A percentile compares a stretch with the other conserved stretches of the same genome.
Conservation (phyloP, 2,797 vertebrate species). For the Chlorospingus semifuscus region DNA sequence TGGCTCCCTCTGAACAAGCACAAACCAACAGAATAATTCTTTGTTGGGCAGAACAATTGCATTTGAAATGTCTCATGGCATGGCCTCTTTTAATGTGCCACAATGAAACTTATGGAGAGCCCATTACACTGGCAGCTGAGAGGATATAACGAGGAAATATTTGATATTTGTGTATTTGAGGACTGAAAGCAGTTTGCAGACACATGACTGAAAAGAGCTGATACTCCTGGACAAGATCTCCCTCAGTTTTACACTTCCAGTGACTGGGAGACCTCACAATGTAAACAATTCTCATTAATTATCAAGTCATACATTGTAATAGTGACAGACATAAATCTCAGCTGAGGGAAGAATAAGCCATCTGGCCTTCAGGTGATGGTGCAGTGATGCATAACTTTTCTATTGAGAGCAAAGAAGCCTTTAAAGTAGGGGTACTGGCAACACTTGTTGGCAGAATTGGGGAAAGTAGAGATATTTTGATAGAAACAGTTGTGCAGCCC, state of each 20-base stretch:
- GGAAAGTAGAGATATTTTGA: background rate
- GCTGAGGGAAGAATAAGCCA: background rate
- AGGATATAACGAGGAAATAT: background rate
- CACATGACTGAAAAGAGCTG: fast-evolving
- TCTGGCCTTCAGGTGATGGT: background rate
- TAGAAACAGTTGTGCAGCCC: background rate
- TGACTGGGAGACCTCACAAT: background rate
- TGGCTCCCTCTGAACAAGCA: background rate
- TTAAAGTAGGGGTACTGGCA: background rate
- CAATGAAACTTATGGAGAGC: background rate
- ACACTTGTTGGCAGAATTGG: background rate
- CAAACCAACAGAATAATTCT: background rate
- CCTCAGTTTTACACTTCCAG: background rate
- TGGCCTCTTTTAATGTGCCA: background rate
- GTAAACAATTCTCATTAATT: background rate
- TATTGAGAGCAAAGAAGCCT: background rate
- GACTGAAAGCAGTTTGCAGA: background rate
- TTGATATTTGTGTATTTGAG: background rate
- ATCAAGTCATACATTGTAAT: background rate
- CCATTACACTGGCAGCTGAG: background rate
- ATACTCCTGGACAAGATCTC: background rate
- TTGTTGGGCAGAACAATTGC: background rate
- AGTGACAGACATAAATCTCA: background rate
- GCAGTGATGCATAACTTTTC: background rate
- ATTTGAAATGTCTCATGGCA: background rate